Conservation (phyloP, 2,113 vertebrate species). For the Cyrtonyx montezumae region DNA sequence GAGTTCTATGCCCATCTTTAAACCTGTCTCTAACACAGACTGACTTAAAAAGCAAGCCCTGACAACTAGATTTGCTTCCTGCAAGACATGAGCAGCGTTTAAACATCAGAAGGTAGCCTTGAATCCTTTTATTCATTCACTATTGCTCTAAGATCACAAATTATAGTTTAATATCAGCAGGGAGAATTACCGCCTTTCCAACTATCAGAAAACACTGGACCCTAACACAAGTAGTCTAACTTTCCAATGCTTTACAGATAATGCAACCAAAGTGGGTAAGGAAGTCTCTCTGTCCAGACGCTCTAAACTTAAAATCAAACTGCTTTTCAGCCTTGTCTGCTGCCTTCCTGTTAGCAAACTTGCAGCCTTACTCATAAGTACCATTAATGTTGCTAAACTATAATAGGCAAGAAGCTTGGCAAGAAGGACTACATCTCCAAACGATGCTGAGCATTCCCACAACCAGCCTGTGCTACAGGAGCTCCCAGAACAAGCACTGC, state of each 20-base stretch:
- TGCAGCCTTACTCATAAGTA: neutral
- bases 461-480: neutral
- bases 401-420: neutral
- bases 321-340: neutral
- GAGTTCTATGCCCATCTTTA: neutral
- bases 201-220: neutral
- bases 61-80: neutral
- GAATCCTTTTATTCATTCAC: neutral
- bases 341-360: neutral
- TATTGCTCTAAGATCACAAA: neutral
- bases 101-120: neutral
- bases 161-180: neutral
- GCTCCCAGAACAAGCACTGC: neutral
- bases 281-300: neutral
- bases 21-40: neutral
- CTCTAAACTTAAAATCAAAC: neutral
- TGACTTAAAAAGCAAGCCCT: neutral
- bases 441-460: neutral
- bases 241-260: neutral
- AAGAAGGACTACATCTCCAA: neutral
- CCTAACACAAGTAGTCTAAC: neutral
- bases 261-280: rapidly evolving
- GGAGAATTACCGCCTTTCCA: neutral
- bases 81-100: neutral
- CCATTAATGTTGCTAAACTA: neutral